These are phyloP conservation scores for Enteromius thamalakanensis DNA, from an alignment of 2,797 vertebrate genomes.

Conservation along the genomic window DNA sequence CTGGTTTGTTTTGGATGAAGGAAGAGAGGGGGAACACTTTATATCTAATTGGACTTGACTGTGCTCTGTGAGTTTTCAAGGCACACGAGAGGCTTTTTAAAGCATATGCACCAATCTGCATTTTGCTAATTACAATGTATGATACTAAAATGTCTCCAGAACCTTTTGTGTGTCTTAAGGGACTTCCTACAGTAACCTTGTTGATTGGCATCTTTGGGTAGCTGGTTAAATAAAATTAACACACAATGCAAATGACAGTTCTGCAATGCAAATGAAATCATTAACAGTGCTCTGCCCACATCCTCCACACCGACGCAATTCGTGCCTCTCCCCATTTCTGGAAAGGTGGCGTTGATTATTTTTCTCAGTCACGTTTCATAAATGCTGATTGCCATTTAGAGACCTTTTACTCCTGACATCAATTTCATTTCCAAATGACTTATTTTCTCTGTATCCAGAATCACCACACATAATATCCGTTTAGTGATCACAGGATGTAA, in stretches of 20 bases:
- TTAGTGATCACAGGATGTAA: not conserved
- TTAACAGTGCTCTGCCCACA: constrained; percentile 46
- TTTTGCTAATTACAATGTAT: not conserved
- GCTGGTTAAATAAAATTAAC: constrained; percentile 58
- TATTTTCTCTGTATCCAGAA: constrained; percentile 25
- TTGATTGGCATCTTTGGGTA: constrained; percentile 49
- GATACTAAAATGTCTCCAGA: not conserved
- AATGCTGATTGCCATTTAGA: constrained; percentile 18
- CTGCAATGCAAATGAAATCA: constrained; percentile 62
- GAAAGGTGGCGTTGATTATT: constrained; percentile 27
- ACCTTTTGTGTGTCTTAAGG: constrained; percentile 25
- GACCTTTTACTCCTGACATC: constrained; percentile 28
- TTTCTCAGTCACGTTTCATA: constrained; percentile 17
- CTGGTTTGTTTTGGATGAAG: not conserved
- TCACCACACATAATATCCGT: not conserved
- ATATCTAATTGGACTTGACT: not conserved
- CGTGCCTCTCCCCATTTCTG: constrained; percentile 41
- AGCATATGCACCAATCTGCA: not conserved
- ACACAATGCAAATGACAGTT: constrained; percentile 58
- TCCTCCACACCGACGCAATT: constrained; percentile 33
- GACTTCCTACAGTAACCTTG: constrained; percentile 31
- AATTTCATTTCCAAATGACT: constrained; percentile 11
- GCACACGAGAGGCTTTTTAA: not conserved
- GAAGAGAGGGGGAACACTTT: too few species aligned
- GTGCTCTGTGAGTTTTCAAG: not conserved